phyloP scores from a whole-genome alignment of 2,888 invertebrate genomes.

The Hofmannophila pseudospretella region DNA sequence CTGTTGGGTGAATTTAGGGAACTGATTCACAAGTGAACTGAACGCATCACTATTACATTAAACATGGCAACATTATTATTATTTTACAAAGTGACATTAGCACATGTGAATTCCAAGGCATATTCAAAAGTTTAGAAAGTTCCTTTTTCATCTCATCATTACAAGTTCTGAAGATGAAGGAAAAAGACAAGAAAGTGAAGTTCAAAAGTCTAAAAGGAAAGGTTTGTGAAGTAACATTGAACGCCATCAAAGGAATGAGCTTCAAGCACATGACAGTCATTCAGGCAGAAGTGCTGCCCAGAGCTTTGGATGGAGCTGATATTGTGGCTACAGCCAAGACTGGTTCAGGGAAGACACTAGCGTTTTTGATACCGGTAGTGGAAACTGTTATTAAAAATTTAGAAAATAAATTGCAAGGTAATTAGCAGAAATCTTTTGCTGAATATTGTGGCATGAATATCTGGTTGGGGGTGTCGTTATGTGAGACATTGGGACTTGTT shows the following conservation, averaged over 20 bases:
- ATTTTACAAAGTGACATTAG: too few relatives aligned
- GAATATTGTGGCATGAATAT: conserved; percentile 97
- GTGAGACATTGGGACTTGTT: too few relatives aligned
- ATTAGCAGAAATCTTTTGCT: conserved; percentile 85
- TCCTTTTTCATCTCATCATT: too few relatives aligned
- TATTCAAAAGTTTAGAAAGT: too few relatives aligned
- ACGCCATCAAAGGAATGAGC: conserved; percentile 90
- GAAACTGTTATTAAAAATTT: conserved; percentile 86
- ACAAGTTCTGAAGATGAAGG: too few relatives aligned
- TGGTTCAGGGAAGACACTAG: conserved; percentile 97
- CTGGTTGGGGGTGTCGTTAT: too few relatives aligned
- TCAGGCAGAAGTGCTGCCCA: conserved; percentile 91
- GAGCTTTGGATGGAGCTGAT: conserved; percentile 92
- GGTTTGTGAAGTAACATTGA: conserved; percentile 85
- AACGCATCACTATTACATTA: too few relatives aligned
- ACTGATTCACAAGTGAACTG: too few relatives aligned
- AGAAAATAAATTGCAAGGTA: conserved; percentile 30
- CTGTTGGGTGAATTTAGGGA: too few relatives aligned
- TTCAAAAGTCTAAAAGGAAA: conserved; percentile 77
- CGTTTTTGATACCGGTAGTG: conserved; percentile 95
- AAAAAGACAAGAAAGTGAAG: conserved; percentile 34
- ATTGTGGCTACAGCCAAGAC: conserved; percentile 97
- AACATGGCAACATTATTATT: too few relatives aligned
- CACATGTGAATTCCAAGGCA: too few relatives aligned
- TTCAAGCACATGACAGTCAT: conserved; percentile 96